Base-by-base conservation (phyloP, 2,888 invertebrate genomes). In the Acleris cristana region DNA sequence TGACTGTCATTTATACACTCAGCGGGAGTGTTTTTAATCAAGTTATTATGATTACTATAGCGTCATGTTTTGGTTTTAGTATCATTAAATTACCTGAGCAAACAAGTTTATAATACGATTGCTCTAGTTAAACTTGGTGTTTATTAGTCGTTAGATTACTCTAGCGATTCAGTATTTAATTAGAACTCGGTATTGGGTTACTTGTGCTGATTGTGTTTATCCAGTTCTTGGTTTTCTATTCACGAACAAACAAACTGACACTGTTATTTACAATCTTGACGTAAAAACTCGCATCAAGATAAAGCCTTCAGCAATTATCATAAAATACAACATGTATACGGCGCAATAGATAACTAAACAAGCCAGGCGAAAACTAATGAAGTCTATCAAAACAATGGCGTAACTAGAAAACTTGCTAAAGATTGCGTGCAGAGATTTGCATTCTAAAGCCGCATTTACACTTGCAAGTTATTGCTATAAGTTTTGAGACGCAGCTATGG, bases 211-310 rank as follows among this genome's bases (percentile, higher is more conserved):
- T 14, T 40, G 14, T 18, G 7, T 34, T 30, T 40, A 26, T n/a
- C 21, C 21, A 16, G 16, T 44, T 23, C 56, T 40, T 16, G 16
- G 21, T 23, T 34, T 18, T 18, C 19, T 16, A 44, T 21, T 21
- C 44, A 56, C 21, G 44, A 44, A 21, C 44, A 56, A 56, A 56
- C 44, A 56, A 44, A 19, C 49, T 53, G 56, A 23, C 21, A 59
- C 26, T n/a, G 49, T 59, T 59, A 45, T 16, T 19, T 10, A 30
- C n/a, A 34, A 60, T 26, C 23, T 65, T 44, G 44, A 56, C 49
- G 48, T 65, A 40, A 55, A 65, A 59, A 51, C 18, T 49, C 40
- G 49, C 49, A 55, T 49, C 56, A 6, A 44, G 49, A 65, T 65
- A 65, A 34, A 10, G 34, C 40, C 21, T 30, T 53, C 34, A 49